These are phyloP conservation scores for Tenthredo livida DNA, from an alignment of 2,888 invertebrate species.

Conservation along the genomic window DNA sequence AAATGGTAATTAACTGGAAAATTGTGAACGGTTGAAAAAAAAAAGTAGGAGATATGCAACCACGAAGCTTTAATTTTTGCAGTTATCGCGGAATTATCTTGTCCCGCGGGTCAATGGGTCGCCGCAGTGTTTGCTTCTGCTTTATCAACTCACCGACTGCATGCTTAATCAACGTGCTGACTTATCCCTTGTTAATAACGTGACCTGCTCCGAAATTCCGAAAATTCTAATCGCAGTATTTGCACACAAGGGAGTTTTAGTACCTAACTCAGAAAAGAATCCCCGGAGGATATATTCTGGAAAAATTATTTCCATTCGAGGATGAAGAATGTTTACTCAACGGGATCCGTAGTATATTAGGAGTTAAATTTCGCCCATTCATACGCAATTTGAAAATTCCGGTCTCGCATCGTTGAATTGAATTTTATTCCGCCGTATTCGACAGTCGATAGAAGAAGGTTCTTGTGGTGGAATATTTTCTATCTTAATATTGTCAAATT, in stretches of 20 bases:
- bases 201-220: not conserved
- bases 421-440: no score
- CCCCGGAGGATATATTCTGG: not conserved
- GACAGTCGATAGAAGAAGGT: not conserved
- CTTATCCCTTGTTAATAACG: not conserved
- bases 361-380: not conserved
- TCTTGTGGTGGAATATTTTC: not conserved
- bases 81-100: not conserved
- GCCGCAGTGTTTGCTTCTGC: not conserved
- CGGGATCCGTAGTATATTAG: not conserved
- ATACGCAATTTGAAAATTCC: not conserved
- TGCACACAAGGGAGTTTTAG: not conserved
- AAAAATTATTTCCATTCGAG: not conserved
- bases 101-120: not conserved
- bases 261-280: not conserved
- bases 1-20: not conserved
- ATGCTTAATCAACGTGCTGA: not conserved
- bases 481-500: not conserved
- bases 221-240: not conserved
- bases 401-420: not conserved
- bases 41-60: not conserved
- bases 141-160: not conserved
- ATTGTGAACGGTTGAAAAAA: not conserved
- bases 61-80: not conserved
- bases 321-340: not conserved